Base-by-base conservation (phyloP, 2,888 invertebrate genomes). In the Ichneumoninae sp. region DNA sequence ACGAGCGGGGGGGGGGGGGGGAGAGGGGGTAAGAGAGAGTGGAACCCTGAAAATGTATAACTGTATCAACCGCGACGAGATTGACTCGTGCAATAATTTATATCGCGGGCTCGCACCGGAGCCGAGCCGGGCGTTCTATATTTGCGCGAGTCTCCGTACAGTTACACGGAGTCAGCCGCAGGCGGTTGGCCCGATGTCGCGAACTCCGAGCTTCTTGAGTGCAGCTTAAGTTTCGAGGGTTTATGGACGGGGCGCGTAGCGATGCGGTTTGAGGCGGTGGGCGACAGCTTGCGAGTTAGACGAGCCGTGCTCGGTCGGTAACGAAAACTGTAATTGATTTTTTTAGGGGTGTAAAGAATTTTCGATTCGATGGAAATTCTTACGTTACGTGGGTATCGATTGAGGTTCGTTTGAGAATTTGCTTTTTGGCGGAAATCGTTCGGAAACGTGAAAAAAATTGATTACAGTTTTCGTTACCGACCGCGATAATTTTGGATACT, bases 1-100 rank as follows among this genome's bases (percentile, higher is more conserved):
- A 52, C 26, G 19, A 1, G 13, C 7, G 26, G 7, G 2, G 16
- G 13, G 33, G 16, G 7, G 50, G 50, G 7, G 16, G 10, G 8
- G 40, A 3, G 1, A 0, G 10, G 10, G 40, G 7, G 33, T 10
- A 5, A 40, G 36, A 66, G 19, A 36, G n/a, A 16, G 50, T 50
- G 33, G 52, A 50, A 75, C 16, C 30, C 10, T 36, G 76, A 66
- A 54, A 66, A 76, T 52, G 66, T 50, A 70, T 76, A 76, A 52
- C 66, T 13, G 57, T 57, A 57, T 22, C 10, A 57, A 52, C 66
- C 50, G n/a, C 52, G 50, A 52, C 7, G 16, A 65, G 76, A 81
- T 79, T 84, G 82, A 79, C 78, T 87, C 87, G 86, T 82, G 86
- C 85, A 86, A 89, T 89, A 89, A 90, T 90, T 90, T 89, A 88